These are phyloP conservation scores for Sporophila hypoxantha DNA, from an alignment of 2,113 vertebrate genomes.

Conservation along the genomic window DNA sequence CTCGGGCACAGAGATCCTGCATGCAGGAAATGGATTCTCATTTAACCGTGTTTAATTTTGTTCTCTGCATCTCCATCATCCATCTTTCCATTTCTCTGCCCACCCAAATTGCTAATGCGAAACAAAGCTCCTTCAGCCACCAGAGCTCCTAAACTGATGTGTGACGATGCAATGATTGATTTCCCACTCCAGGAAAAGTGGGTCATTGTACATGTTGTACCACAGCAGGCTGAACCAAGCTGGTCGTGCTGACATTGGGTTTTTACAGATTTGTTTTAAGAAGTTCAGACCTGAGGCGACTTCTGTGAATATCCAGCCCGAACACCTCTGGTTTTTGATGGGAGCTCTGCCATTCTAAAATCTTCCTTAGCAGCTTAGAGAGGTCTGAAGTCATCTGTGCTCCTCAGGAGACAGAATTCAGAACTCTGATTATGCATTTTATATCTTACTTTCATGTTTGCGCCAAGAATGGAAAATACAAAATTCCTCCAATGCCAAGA, in stretches of 20 bases:
- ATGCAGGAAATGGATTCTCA: constrained; percentile 62
- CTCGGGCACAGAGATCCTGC: constrained; percentile 40
- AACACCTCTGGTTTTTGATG: not conserved
- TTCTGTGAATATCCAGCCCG: not conserved
- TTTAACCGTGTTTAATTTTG: constrained; percentile 62
- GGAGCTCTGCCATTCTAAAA: not conserved
- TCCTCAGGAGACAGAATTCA: not conserved
- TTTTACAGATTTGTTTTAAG: constrained; percentile 12
- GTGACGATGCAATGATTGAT: constrained; percentile 62
- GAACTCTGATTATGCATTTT: not conserved
- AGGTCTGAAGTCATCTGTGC: not conserved
- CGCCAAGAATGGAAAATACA: not conserved
- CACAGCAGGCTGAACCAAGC: constrained; percentile 24
- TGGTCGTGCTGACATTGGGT: not conserved
- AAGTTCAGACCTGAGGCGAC: constrained; percentile 20
- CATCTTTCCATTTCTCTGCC: constrained; percentile 54
- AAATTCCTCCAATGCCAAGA: not conserved
- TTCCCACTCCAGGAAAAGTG: constrained; percentile 31
- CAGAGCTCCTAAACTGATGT: constrained; percentile 11
- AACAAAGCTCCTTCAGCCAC: constrained; percentile 19
- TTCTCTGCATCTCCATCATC: constrained; percentile 46
- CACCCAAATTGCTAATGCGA: constrained; percentile 60
- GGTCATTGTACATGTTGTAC: constrained; percentile 39
- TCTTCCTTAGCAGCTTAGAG: not conserved
- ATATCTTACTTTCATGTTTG: not conserved